These are phyloP conservation scores for Odontocolon sp. DNA, from an alignment of 2,888 invertebrate genomes.

Conservation along the genomic window DNA sequence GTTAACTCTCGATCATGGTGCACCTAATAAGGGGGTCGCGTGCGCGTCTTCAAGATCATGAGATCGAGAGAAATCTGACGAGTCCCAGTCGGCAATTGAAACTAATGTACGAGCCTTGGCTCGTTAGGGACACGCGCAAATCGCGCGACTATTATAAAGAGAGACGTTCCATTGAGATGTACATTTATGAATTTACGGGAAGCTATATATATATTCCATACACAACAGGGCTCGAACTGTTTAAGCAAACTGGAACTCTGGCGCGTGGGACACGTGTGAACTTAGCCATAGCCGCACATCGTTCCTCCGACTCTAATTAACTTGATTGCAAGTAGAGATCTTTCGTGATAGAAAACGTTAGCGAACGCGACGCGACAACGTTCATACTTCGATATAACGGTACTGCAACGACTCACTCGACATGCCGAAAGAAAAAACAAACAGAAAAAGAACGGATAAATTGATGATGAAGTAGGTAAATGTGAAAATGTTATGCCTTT, in stretches of 20 bases:
- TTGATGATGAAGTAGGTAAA: slow-evolving; percentile 19
- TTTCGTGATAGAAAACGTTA: slow-evolving; percentile 49
- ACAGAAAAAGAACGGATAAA: not conserved
- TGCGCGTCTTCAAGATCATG: slow-evolving; percentile 42
- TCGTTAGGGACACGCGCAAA: slow-evolving; percentile 46
- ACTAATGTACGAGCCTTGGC: slow-evolving; percentile 28
- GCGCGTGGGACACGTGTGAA: slow-evolving; percentile 71
- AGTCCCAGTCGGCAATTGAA: slow-evolving; percentile 37
- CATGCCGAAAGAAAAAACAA: not conserved
- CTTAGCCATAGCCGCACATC: slow-evolving; percentile 43
- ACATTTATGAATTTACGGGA: slow-evolving; percentile 17
- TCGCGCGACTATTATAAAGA: slow-evolving; percentile 15
- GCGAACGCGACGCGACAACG: slow-evolving; percentile 15
- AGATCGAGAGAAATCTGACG: slow-evolving; percentile 51
- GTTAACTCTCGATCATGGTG: slow-evolving; percentile 33
- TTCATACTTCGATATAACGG: slow-evolving; percentile 26
- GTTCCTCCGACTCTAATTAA: slow-evolving; percentile 53
- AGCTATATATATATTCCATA: slow-evolving; percentile 1
- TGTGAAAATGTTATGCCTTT: slow-evolving; percentile 34
- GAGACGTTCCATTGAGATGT: slow-evolving; percentile 30
- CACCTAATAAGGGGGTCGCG: slow-evolving; percentile 55
- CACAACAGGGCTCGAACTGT: slow-evolving; percentile 2
- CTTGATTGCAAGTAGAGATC: slow-evolving; percentile 58
- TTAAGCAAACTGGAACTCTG: slow-evolving; percentile 41
- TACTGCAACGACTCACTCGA: slow-evolving; percentile 1